Conservation (phyloP, 1,140 invertebrate species). For the Tetraneura akinire region DNA sequence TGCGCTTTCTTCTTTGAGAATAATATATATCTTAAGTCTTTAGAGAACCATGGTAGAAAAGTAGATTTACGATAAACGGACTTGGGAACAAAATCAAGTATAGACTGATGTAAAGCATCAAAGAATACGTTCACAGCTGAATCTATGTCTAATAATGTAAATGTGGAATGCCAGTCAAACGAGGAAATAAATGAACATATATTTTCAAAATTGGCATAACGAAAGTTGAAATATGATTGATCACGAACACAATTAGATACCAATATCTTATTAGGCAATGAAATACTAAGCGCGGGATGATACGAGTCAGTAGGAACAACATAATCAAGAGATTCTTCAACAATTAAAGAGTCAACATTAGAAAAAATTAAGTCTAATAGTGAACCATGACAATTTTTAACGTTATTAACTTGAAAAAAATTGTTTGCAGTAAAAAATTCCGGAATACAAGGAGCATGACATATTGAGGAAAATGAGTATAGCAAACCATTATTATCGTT, state of each 20-base stretch:
- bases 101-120: neutral
- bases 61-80: neutral
- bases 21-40: neutral
- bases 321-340: neutral
- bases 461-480: neutral
- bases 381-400: neutral
- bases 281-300: neutral
- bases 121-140: neutral
- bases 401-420: slow-evolving; percentile 11
- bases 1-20: neutral
- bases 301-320: neutral
- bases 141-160: neutral
- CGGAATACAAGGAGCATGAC: neutral
- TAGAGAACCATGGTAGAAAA: neutral
- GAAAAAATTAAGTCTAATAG: neutral
- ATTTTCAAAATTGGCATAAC: neutral
- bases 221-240: too few species aligned
- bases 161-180: neutral
- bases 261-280: neutral
- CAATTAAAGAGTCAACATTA: neutral
- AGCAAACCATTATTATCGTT: neutral
- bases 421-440: neutral
- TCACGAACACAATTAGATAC: neutral
- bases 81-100: neutral
- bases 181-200: neutral